These are phyloP conservation scores for Brachypteracias leptosomus DNA, from an alignment of 2,113 vertebrate species.

Conservation along the genomic window DNA sequence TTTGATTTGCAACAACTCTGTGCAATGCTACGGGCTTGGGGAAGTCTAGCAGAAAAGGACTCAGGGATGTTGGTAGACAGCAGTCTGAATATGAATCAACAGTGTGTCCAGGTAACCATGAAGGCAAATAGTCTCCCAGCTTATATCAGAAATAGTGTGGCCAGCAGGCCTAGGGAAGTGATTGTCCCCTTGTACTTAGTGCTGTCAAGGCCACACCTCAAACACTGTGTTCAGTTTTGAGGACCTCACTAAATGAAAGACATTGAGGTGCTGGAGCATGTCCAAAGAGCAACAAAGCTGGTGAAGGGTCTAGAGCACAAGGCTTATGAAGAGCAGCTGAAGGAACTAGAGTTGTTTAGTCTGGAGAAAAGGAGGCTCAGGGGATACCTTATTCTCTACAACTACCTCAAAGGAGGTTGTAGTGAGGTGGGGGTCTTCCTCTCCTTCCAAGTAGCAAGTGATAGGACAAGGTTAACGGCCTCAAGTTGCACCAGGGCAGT, in stretches of 20 bases:
- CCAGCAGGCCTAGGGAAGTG: not conserved
- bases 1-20: not conserved
- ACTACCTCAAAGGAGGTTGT: not conserved
- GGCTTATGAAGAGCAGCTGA: accelerated
- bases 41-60: accelerated
- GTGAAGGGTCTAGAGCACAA: not conserved
- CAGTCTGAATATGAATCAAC: not conserved
- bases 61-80: accelerated
- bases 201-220: accelerated
- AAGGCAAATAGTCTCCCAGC: not conserved
- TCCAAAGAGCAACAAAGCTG: not conserved
- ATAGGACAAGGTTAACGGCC: accelerated
- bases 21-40: not conserved
- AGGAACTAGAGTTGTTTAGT: not conserved
- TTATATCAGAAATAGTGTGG: not conserved
- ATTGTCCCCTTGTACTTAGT: accelerated
- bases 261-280: not conserved
- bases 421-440: accelerated
- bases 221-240: not conserved
- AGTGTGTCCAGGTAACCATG: not conserved
- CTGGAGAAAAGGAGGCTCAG: not conserved
- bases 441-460: not conserved
- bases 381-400: not conserved
- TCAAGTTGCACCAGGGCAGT: not conserved
- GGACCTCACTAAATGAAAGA: not conserved